Conservation (phyloP, 1,140 invertebrate species). For the Drosophila pandora region DNA sequence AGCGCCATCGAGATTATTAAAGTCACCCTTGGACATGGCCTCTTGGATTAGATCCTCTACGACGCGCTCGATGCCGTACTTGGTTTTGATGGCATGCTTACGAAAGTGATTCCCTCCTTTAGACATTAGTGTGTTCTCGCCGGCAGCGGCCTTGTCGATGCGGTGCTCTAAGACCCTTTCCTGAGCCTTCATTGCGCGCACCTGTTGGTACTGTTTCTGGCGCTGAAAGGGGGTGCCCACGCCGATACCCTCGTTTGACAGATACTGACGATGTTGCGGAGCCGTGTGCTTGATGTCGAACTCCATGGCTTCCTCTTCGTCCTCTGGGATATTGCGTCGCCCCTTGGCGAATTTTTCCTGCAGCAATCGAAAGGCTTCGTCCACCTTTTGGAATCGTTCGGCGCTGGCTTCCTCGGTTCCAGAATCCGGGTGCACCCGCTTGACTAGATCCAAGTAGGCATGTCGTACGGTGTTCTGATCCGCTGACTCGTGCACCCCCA, state of each 20-base stretch:
- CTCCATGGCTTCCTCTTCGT: slow-evolving; percentile 84
- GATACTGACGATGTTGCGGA: slow-evolving; percentile 94
- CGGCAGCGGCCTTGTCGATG: slow-evolving; percentile 87
- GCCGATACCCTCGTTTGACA: slow-evolving; percentile 91
- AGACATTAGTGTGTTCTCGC: slow-evolving; percentile 88
- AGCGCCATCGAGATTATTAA: slow-evolving; percentile 91
- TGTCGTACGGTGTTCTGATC: slow-evolving; percentile 89
- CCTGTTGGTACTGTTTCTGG: slow-evolving; percentile 89
- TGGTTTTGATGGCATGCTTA: slow-evolving; percentile 91
- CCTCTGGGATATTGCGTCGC: slow-evolving; percentile 83
- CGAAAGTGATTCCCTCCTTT: slow-evolving; percentile 86
- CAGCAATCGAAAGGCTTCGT: slow-evolving; percentile 85
- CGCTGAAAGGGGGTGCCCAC: slow-evolving; percentile 90
- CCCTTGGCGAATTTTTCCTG: slow-evolving; percentile 86
- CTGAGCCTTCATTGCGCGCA: slow-evolving; percentile 89
- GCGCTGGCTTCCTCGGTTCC: slow-evolving; percentile 87
- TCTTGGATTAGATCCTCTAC: slow-evolving; percentile 96
- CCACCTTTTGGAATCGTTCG: slow-evolving; percentile 89
- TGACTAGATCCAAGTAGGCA: slow-evolving; percentile 90
- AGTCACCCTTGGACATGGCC: slow-evolving; percentile 94
- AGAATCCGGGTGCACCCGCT: slow-evolving; percentile 93
- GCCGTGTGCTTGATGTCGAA: slow-evolving; percentile 90
- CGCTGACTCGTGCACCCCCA: slow-evolving; percentile 88
- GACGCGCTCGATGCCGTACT: slow-evolving; percentile 93
- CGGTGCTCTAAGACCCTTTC: slow-evolving; percentile 91